Conservation (phyloP, 1,140 invertebrate genomes). For the Coptotermes formosanus region DNA sequence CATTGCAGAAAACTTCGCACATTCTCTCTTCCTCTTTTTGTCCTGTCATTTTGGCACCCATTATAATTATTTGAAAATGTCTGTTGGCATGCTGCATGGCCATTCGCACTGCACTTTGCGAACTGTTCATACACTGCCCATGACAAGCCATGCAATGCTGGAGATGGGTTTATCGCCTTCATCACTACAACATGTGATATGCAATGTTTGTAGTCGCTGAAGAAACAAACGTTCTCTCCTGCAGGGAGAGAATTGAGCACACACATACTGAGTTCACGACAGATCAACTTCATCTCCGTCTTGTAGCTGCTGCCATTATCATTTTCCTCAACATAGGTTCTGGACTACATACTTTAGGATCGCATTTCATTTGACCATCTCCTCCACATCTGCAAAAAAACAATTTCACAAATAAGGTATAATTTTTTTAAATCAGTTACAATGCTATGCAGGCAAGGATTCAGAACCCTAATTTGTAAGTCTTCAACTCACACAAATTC, state of each 20-base stretch:
- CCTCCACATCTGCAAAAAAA: slow-evolving; percentile 72
- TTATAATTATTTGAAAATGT: slow-evolving; percentile 18
- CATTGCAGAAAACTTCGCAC: neutral
- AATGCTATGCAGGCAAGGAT: no score
- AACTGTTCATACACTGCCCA: neutral
- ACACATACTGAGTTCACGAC: neutral
- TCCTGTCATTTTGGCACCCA: slow-evolving; percentile 28
- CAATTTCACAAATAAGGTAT: neutral
- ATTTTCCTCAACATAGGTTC: slow-evolving; percentile 85
- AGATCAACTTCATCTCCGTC: slow-evolving; percentile 51
- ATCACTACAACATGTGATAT: neutral
- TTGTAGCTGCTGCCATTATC: slow-evolving; percentile 71
- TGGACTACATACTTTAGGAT: slow-evolving; percentile 82
- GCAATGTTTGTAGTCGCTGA: neutral
- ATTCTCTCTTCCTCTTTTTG: slow-evolving; percentile 1
- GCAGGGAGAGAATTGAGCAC: slow-evolving; percentile 3
- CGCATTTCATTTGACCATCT: slow-evolving; percentile 90
- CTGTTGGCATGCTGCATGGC: neutral
- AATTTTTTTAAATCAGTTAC: no score
- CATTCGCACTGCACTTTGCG: slow-evolving; percentile 14
- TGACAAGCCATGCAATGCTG: neutral
- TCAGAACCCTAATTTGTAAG: no score
- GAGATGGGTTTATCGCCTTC: neutral
- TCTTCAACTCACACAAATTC: no score
- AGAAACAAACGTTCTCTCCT: neutral